Base-by-base conservation (phyloP, 2,113 vertebrate species). In the Limanda limanda region DNA sequence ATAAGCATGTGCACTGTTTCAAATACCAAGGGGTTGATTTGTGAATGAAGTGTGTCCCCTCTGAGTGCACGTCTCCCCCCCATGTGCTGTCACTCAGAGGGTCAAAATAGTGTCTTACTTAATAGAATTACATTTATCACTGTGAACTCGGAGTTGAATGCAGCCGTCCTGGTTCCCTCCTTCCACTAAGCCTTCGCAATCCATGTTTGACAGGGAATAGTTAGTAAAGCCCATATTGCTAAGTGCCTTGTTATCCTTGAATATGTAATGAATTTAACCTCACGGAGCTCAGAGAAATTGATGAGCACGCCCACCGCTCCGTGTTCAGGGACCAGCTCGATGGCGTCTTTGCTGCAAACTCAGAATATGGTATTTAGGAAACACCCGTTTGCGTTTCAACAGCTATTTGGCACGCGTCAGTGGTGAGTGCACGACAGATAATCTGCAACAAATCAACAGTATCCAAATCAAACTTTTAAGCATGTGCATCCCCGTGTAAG, bases 201-300 rank as follows among this genome's bases (percentile, higher is more conserved):
- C 62, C 37, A 17, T 71, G 79, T 83, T 47, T 71, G 72, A 87
- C 73, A 77, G 71, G 47, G 61, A 66, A 69, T 71, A 69, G 59
- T 45, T 75, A 66, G 63, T 27, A 35, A 51, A 69, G 69, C 69
- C 45, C 66, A 58, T 68, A 68, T 61, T 71, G 17, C 73, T 63
- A 60, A 87, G 71, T 79, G 76, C 52, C 47, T 83, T 84, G 75
- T 85, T 89, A 84, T 83, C 76, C 74, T 83, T 76, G 82, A 86
- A 88, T 81, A 77, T 76, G 57, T 84, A 82, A 89, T 71, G 24
- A 67, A 67, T 73, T 86, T 82, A 81, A 81, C 85, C 69, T 81
- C 61, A 64, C 17, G 12, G 48, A 84, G 73, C 81, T 72, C 62
- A 48, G 59, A 81, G 76, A 85, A 80, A 68, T 9, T 74, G 76